These are phyloP conservation scores for Hestina assimilis DNA, from an alignment of 1,140 invertebrate genomes.

Conservation along the genomic window DNA sequence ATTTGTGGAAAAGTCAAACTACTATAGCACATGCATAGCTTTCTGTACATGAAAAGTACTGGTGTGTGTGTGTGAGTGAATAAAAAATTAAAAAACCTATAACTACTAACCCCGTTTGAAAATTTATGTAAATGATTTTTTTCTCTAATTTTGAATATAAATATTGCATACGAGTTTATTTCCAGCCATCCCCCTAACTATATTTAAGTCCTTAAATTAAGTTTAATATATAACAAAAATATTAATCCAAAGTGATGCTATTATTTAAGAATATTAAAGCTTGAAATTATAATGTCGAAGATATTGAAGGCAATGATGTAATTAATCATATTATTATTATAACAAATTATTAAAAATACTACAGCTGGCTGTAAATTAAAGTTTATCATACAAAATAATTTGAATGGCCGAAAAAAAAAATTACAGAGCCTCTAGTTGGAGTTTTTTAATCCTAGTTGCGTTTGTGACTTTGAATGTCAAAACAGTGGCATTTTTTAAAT, in stretches of 20 bases:
- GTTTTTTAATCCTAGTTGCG: no score
- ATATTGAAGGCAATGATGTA: not conserved
- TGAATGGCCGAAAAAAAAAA: no score
- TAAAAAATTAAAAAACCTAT: no score
- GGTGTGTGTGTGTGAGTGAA: no score
- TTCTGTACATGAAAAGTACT: no score
- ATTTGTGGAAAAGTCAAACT: no score
- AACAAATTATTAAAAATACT: constrained; percentile 6
- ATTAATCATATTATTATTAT: constrained; percentile 6
- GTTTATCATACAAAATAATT: constrained; percentile 2
- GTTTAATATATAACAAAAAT: constrained; percentile 24
- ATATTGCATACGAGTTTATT: not conserved
- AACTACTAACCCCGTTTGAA: no score
- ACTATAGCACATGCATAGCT: no score
- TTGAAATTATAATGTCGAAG: constrained; percentile 8
- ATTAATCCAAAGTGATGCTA: constrained; percentile 36
- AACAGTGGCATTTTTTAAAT: no score
- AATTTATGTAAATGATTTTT: no score
- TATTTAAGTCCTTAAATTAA: constrained; percentile 26
- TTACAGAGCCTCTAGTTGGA: no score
- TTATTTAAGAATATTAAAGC: constrained; percentile 18
- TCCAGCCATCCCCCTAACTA: constrained; percentile 8
- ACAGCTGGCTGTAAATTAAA: constrained; percentile 17
- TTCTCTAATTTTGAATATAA: not conserved
- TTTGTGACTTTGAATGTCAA: no score